Conservation (phyloP, 2,888 invertebrate species). For the Phytoseiulus persimilis region DNA sequence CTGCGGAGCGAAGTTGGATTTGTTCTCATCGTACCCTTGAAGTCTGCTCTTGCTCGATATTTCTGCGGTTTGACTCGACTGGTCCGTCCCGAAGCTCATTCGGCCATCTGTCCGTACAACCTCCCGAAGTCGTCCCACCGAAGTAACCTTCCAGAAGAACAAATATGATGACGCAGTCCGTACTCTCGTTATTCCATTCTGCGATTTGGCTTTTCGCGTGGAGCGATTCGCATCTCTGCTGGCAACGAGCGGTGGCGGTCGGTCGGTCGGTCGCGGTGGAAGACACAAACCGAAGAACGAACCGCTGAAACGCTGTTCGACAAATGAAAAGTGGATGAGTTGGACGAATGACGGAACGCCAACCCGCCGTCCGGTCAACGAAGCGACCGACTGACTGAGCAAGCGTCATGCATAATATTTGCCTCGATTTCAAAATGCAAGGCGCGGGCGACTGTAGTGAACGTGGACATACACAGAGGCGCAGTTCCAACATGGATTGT, state of each 20-base stretch:
- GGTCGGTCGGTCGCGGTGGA: not conserved
- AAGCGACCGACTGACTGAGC: not conserved
- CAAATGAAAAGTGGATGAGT: not conserved
- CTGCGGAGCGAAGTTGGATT: not conserved
- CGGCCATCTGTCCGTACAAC: too few species aligned
- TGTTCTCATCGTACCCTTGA: not conserved
- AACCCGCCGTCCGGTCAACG: not conserved
- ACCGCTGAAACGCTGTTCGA: not conserved
- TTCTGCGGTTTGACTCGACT: not conserved
- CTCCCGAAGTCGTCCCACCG: not conserved
- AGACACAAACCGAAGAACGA: not conserved
- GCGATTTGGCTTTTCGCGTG: not conserved
- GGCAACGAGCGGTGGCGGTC: not conserved
- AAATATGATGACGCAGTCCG: not conserved
- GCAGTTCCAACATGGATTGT: too few species aligned
- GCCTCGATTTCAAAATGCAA: too few species aligned
- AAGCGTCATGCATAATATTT: not conserved
- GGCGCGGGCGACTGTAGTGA: too few species aligned
- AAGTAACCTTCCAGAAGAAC: not conserved
- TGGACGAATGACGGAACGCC: not conserved
- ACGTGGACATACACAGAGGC: too few species aligned
- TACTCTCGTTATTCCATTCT: not conserved
- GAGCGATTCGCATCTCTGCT: not conserved
- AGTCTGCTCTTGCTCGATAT: not conserved
- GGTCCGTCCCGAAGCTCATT: not conserved